These are phyloP conservation scores for Nudaria mundana DNA, from an alignment of 2,888 invertebrate species.

Conservation along the genomic window DNA sequence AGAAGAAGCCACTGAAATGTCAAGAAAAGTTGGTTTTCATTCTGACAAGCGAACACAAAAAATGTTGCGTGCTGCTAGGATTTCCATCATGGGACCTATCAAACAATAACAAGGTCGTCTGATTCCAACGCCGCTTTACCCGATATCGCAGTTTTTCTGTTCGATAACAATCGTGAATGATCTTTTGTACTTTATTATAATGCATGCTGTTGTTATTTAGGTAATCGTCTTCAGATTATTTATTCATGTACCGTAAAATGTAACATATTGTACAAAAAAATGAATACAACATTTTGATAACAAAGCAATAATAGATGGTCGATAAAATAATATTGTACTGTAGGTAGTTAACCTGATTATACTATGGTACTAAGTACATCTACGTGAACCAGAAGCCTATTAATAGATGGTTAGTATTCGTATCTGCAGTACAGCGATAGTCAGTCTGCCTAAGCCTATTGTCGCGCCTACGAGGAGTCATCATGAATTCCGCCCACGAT, in stretches of 20 bases:
- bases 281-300: conserved; percentile 31
- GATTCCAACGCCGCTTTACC: conserved; percentile 53
- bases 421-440: conserved; percentile 51
- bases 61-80: conserved; percentile 73
- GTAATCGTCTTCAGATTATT: conserved; percentile 52
- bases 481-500: conserved; percentile 72
- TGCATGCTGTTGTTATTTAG: conserved; percentile 57
- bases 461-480: conserved; percentile 58
- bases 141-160: conserved; percentile 64
- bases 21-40: conserved; percentile 72
- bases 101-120: conserved; percentile 75
- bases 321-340: no score
- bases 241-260: conserved; percentile 40
- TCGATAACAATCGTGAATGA: conserved; percentile 58
- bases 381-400: no score
- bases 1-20: conserved; percentile 55
- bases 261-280: conserved; percentile 26
- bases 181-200: conserved; percentile 68
- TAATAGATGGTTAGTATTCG: conserved; percentile 55
- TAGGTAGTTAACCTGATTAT: no score
- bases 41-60: conserved; percentile 71
- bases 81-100: conserved; percentile 75
- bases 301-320: no score
- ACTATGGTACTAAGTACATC: no score
- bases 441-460: conserved; percentile 62